Conservation (phyloP, 2,113 vertebrate species). For the Delphinus delphis region DNA sequence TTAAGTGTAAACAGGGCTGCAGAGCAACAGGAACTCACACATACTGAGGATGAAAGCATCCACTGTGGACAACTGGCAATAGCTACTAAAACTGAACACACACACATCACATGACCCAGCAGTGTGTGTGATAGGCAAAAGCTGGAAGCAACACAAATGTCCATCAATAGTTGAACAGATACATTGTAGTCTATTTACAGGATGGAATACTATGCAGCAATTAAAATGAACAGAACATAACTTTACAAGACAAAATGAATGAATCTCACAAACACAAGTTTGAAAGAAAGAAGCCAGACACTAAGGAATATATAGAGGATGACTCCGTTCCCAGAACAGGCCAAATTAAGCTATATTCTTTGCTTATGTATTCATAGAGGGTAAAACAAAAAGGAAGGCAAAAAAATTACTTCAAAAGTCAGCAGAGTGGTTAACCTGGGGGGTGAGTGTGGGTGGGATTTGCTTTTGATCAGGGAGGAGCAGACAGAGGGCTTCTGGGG, state of each 20-base stretch:
- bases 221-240: not conserved
- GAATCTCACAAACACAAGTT: not conserved
- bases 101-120: not conserved
- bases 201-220: not conserved
- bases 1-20: not conserved
- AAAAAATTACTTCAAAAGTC: not conserved
- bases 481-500: not conserved
- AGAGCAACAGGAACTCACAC: not conserved
- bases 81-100: not conserved
- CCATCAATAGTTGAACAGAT: not conserved
- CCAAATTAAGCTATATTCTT: not conserved
- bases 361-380: not conserved
- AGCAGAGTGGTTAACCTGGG: not conserved
- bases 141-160: not conserved
- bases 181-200: not conserved
- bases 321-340: not conserved
- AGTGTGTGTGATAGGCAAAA: not conserved
- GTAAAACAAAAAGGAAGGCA: not conserved
- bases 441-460: not conserved
- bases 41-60: not conserved
- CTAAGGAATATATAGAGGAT: not conserved
- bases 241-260: not conserved
- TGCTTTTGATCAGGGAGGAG: not conserved
- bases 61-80: not conserved
- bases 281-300: not conserved